These are phyloP conservation scores for Drosophila subquinaria DNA, from an alignment of 2,888 invertebrate genomes.

Conservation along the genomic window DNA sequence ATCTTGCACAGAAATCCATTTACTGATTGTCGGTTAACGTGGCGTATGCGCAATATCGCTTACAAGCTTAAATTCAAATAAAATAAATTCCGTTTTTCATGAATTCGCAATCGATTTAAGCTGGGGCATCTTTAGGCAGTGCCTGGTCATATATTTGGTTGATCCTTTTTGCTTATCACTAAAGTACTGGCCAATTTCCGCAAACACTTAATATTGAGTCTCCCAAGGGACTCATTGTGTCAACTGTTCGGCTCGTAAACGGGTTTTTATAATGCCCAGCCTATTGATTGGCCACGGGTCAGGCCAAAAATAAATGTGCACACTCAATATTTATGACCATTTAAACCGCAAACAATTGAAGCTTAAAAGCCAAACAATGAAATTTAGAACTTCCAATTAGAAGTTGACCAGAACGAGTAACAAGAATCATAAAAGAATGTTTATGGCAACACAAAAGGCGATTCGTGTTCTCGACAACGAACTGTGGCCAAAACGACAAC, in stretches of 20 bases:
- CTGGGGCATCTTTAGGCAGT: neutral
- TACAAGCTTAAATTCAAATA: neutral
- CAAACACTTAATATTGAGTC: conserved; percentile 39
- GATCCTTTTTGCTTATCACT: conserved; percentile 53
- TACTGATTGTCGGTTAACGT: conserved; percentile 29
- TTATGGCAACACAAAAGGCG: conserved; percentile 74
- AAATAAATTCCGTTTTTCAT: neutral
- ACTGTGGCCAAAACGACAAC: conserved; percentile 25
- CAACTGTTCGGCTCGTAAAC: conserved; percentile 54
- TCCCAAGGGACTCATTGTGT: conserved; percentile 56
- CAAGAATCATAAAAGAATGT: conserved; percentile 70
- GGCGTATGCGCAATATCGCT: conserved; percentile 30
- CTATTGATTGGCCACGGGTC: conserved; percentile 59
- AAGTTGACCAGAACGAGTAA: conserved; percentile 60
- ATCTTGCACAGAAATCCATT: conserved; percentile 18
- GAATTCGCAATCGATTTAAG: conserved; percentile 7
- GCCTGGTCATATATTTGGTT: conserved; percentile 22
- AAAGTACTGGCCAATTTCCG: conserved; percentile 52
- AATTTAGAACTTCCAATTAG: conserved; percentile 82
- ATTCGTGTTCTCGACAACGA: conserved; percentile 49
- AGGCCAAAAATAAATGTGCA: conserved; percentile 44
- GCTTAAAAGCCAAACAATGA: conserved; percentile 82
- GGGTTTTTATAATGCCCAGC: conserved; percentile 37
- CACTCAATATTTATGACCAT: conserved; percentile 75
- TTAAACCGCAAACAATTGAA: conserved; percentile 80